Evolutionary conservation across 1,140 invertebrate species (phyloP), one percentile per base, ranked within the genome.

Genomic region (Platyura marginata): DNA sequence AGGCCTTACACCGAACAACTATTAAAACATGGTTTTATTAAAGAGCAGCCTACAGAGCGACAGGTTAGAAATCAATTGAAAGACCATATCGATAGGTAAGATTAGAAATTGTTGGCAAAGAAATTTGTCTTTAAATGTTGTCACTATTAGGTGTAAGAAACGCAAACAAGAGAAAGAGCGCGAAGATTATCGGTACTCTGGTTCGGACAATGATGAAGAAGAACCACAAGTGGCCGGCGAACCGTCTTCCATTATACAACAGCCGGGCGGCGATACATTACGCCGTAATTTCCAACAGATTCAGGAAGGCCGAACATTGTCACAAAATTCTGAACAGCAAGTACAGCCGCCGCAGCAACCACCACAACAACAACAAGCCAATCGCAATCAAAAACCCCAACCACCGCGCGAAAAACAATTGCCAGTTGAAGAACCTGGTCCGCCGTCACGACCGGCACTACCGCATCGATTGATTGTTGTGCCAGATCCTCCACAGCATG

Each of bases 21-120:
- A 42, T 66, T 99, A 41, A 96, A 94, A 65, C 92, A 98, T 72
- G 75, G 89, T 36, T 99, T 98, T 62, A 96, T 99, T 51, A 72
- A 71, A 56, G 95, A 98, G 68, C 92, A 98, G 65, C 92, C 94
- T 1, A 95, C 91, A 44, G 95, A 99, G 64, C 69, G 92, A 52
- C 92, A 98, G 72, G 92, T 96, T 36, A 73, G 93, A 55, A 97
- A 95, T 66, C 92, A 98, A 59, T 77, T 99, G 20, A 98, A 98
- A 67, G 96, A 99, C 64, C 94, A 98, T 63, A 96, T 99, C 62
- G 96, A 99, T 67, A 71, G 94, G 25, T 29, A 8, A 6, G 25
- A 8, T 8, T 6, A 8, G 13, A 6, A 8, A 8, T 29, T 29
- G 25, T 13, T 29, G 6, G 6, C 13, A 8, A 6, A 29, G 6